A percentile compares a stretch with the other conserved stretches of the same genome.
phyloP scores from a whole-genome alignment of 2,888 invertebrate genomes.

The Penaeus monodon region DNA sequence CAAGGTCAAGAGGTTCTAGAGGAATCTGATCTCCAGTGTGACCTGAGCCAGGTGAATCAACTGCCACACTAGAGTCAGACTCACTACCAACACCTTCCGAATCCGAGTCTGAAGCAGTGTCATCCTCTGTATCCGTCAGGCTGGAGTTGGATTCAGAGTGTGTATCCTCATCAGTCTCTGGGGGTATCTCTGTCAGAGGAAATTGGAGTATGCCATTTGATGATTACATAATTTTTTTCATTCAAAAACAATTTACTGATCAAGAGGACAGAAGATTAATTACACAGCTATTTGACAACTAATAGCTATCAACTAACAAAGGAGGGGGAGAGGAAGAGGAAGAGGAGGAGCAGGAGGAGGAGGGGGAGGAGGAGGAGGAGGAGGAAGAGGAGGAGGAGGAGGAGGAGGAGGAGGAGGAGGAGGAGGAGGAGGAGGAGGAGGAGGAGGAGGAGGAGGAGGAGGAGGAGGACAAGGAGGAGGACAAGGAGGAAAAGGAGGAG shows the following conservation, averaged over 20 bases:
- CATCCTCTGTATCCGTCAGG: constrained; percentile 62
- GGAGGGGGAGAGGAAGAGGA: no score
- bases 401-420: rapidly evolving
- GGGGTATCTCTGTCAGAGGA: constrained; percentile 61
- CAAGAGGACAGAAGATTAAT: no score
- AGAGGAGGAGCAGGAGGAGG: no score
- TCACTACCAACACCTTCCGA: constrained; percentile 61
- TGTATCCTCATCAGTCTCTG: constrained; percentile 71
- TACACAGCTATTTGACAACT: no score
- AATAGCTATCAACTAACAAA: no score
- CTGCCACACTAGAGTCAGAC: constrained; percentile 59
- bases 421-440: no score
- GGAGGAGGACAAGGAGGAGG: rapidly evolving
- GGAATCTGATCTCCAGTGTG: constrained; percentile 69
- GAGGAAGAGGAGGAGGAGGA: no score
- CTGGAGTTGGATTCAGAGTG: constrained; percentile 70
- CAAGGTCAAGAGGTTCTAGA: constrained; percentile 88
- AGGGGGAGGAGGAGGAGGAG: no score
- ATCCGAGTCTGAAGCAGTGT: constrained; percentile 62
- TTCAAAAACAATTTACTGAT: no score
- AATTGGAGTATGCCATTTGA: no score
- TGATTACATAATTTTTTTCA: no score
- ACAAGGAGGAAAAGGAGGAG: rapidly evolving
- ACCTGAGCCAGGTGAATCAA: constrained; percentile 52
- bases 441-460: no score